Evolutionary conservation across 2,797 vertebrate genomes (phyloP), one percentile per base, ranked within the genome.

Genomic region (Toxotes lorentzi): DNA sequence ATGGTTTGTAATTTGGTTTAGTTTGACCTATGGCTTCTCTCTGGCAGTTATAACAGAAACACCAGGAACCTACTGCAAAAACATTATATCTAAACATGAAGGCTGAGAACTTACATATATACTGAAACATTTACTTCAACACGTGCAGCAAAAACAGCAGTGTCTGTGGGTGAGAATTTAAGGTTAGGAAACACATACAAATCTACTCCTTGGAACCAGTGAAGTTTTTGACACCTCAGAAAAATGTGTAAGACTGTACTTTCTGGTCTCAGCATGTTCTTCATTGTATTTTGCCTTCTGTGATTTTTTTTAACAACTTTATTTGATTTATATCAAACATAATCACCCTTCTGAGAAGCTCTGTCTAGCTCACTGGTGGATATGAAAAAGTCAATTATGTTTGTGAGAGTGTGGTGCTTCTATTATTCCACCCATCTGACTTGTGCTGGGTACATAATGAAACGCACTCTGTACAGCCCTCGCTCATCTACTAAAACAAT

Each of bases 371-470:
- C 87, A 73, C 65, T 82, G 85, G 78, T 47, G 83, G 78, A 91
- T 92, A 87, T 76, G 78, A 82, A 83, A 91, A 76, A 79, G 85
- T 83, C 85, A 72, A 82, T 87, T 88, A 85, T 78, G 65, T 81
- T 86, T 78, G 86, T 48, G 85, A 61, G 66, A 87, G 78, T 56
- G 53, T 23, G 30, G 50, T 53, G 68, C 82, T 72, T 72, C 67
- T 51, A 66, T 89, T 72, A 83, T 86, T 86, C 61, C 11, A 10
- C 74, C 76, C 85, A 86, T 90, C 74, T 89, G 89, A 78, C 38
- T 73, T 75, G 64, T 76, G 45, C 35, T 14, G 66, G 56, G 70
- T 61, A 68, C 66, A 27, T 75, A 77, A 86, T 80, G 81, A 84
- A 87, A 81, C 54, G 89, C 61, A 24, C 70, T 64, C 63, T 24